Conservation (phyloP, 2,888 invertebrate species). For the Dryobota labecula region DNA sequence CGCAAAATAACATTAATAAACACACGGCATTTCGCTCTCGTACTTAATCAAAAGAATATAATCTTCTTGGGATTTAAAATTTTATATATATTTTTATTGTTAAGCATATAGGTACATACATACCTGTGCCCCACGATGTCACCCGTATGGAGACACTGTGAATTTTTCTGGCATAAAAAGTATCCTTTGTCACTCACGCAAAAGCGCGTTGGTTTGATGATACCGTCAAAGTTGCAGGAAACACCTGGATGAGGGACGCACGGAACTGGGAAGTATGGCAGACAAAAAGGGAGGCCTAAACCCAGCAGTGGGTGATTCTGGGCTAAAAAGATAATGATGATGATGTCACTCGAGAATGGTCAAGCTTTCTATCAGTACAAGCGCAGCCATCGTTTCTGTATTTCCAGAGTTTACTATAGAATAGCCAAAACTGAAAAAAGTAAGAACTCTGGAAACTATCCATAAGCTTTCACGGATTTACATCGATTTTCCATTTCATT, state of each 20-base stretch:
- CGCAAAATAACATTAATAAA: background rate
- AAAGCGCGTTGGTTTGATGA: no score
- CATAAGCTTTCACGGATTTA: background rate
- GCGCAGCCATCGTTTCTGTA: background rate
- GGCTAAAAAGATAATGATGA: no score
- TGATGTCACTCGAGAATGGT: background rate
- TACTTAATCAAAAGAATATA: background rate
- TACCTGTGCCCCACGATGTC: background rate
- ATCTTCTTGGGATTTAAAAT: background rate
- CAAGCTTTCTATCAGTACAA: background rate
- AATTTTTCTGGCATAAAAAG: background rate
- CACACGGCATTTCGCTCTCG: background rate
- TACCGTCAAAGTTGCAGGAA: no score
- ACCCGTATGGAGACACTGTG: background rate
- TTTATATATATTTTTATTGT: background rate
- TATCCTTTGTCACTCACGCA: background rate
- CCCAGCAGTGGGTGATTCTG: no score
- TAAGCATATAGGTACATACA: no score
- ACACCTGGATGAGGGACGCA: no score
- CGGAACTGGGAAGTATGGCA: no score
- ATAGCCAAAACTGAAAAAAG: background rate
- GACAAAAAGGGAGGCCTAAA: no score
- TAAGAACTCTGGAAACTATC: background rate
- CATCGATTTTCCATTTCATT: background rate
- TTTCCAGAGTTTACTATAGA: background rate